Evolutionary conservation across 2,888 invertebrate genomes (phyloP).

Genomic region (Pachydiplax longipennis): DNA sequence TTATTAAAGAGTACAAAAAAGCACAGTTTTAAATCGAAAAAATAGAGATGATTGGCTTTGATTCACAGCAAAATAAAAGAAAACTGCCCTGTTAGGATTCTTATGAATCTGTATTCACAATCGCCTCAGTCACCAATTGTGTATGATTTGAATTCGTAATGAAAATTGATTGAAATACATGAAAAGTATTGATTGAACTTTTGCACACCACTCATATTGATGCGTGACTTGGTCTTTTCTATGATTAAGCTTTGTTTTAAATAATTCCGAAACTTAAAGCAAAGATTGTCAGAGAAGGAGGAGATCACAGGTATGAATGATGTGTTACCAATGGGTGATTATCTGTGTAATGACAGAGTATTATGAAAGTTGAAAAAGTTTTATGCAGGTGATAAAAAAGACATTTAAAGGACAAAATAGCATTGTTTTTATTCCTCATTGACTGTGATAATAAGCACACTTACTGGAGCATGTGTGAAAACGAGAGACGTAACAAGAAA

Average conservation of each 20-base stretch:
- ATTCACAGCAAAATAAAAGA: neutral
- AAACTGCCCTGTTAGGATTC: constrained; percentile 30
- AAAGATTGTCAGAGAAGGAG: neutral
- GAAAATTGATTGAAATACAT: neutral
- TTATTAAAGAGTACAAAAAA: constrained; percentile 41
- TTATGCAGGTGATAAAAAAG: constrained; percentile 40
- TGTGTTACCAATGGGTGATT: constrained; percentile 30
- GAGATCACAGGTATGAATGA: constrained; percentile 32
- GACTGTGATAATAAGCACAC: constrained; percentile 50
- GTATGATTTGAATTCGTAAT: constrained; percentile 11
- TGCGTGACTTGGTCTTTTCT: neutral
- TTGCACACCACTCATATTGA: constrained; percentile 21
- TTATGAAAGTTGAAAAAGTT: constrained; percentile 38
- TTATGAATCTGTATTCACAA: constrained; percentile 25
- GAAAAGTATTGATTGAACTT: constrained; percentile 11
- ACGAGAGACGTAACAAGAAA: neutral
- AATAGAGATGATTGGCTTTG: constrained; percentile 25
- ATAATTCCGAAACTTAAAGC: neutral
- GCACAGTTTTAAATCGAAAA: constrained; percentile 33
- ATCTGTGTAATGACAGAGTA: constrained; percentile 31
- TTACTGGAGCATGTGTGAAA: constrained; percentile 36
- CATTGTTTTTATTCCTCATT: constrained; percentile 47
- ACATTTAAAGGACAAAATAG: constrained; percentile 35
- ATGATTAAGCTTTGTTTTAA: constrained; percentile 14
- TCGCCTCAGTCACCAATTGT: constrained; percentile 7